Conservation (phyloP, 2,113 vertebrate genomes). For the Zeus faber region DNA sequence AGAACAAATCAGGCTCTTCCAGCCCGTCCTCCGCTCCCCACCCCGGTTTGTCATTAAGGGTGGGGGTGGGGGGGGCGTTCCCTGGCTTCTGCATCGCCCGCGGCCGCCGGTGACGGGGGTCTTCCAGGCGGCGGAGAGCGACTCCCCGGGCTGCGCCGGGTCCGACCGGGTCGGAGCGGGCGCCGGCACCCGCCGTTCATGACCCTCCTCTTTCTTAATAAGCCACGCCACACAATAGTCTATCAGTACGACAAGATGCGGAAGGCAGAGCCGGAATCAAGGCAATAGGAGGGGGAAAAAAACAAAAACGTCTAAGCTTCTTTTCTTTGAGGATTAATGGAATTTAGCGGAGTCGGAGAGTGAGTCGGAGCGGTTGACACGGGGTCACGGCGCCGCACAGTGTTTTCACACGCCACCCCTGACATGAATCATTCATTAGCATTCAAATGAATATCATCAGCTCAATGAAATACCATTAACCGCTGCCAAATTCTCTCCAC, state of each 20-base stretch:
- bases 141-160: too few relatives aligned
- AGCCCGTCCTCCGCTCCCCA: conserved; percentile 70
- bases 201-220: conserved; percentile 49
- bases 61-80: conserved; percentile 32
- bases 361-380: conserved; percentile 58
- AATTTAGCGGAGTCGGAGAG: conserved; percentile 66
- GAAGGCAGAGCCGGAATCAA: conserved; percentile 59
- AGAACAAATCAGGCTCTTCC: conserved; percentile 75
- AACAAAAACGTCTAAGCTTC: too few relatives aligned
- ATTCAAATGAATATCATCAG: conserved; percentile 67
- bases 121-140: neutral
- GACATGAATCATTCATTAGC: conserved; percentile 68
- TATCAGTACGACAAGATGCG: conserved; percentile 65
- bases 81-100: too few relatives aligned
- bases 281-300: conserved; percentile 32
- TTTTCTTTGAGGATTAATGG: conserved; percentile 74
- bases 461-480: conserved; percentile 56
- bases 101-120: neutral
- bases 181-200: too few relatives aligned
- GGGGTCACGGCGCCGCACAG: conserved; percentile 50
- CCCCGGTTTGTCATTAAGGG: conserved; percentile 76
- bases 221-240: conserved; percentile 66
- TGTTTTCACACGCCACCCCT: conserved; percentile 58
- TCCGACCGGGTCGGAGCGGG: too few relatives aligned
- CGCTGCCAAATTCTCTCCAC: conserved; percentile 49